Percentiles rank a stretch among this genome's conserved stretches.
These are phyloP conservation scores for Pteronura brasiliensis DNA, from an alignment of 2,113 vertebrate genomes.

Conservation along the genomic window DNA sequence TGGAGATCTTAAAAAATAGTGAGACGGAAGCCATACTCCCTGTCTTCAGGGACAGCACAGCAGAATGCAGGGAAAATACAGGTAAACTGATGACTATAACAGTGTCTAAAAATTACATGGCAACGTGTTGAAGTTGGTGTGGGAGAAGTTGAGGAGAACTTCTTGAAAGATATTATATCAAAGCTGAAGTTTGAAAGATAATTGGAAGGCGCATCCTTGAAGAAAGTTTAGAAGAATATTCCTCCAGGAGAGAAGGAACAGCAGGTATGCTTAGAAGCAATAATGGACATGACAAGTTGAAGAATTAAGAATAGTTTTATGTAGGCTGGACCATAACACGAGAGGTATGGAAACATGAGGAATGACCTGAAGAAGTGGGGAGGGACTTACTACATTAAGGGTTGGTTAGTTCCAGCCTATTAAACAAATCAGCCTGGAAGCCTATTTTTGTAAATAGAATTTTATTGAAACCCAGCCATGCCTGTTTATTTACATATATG, in stretches of 20 bases:
- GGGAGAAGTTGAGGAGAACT: neutral
- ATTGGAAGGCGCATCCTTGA: neutral
- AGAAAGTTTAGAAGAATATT: neutral
- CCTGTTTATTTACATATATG: neutral
- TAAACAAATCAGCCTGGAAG: neutral
- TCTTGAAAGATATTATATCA: neutral
- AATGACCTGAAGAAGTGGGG: neutral
- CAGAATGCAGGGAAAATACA: neutral
- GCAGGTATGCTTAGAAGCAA: neutral
- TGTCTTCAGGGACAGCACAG: neutral
- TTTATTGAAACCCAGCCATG: neutral
- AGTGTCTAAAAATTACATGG: neutral
- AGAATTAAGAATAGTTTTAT: neutral
- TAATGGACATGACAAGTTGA: neutral
- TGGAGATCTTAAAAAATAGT: neutral
- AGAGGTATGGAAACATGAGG: neutral
- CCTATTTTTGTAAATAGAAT: neutral
- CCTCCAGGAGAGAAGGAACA: neutral
- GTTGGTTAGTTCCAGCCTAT: neutral
- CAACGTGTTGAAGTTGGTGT: neutral
- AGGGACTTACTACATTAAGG: rapidly evolving
- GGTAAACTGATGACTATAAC: neutral
- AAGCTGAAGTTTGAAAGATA: neutral
- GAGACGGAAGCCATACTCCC: neutral
- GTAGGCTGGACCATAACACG: neutral